phyloP scores from a whole-genome alignment of 2,888 invertebrate species.

The Caenorhabditis sp. region DNA sequence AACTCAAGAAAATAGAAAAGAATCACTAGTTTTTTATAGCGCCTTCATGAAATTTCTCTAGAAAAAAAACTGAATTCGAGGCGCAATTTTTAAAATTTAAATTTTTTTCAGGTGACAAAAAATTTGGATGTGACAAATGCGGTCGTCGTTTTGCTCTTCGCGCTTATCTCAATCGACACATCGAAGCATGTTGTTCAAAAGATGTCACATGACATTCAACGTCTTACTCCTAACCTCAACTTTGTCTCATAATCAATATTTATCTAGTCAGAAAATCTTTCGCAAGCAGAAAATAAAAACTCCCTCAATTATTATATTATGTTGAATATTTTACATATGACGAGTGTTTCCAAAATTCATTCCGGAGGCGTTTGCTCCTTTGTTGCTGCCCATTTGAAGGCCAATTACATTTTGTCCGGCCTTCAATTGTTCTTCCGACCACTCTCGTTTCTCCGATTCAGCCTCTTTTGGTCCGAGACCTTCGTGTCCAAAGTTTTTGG shows the following conservation, averaged over 20 bases:
- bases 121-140: slow-evolving; percentile 83
- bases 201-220: slow-evolving; percentile 1
- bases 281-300: not conserved
- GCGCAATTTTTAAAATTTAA: not conserved
- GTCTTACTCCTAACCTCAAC: not conserved
- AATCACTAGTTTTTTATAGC: not conserved
- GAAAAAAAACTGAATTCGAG: too few relatives aligned
- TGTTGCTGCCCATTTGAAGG: slow-evolving; percentile 94
- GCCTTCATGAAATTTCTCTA: not conserved
- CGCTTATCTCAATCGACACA: slow-evolving; percentile 88
- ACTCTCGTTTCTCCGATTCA: slow-evolving; percentile 90
- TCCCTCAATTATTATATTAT: not conserved
- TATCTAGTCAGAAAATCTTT: not conserved
- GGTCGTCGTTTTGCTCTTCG: slow-evolving; percentile 88
- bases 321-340: slow-evolving; percentile 75
- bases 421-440: slow-evolving; percentile 87
- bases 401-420: slow-evolving; percentile 78
- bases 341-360: slow-evolving; percentile 95
- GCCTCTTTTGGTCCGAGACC: slow-evolving; percentile 77
- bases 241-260: not conserved
- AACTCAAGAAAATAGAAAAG: not conserved
- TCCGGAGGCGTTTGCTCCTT: slow-evolving; percentile 94
- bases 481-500: slow-evolving; percentile 54
- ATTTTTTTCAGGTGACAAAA: slow-evolving; percentile 77
- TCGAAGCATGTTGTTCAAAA: slow-evolving; percentile 55